Base-by-base conservation (phyloP, 2,797 vertebrate genomes). In the Microhierax caerulescens region DNA sequence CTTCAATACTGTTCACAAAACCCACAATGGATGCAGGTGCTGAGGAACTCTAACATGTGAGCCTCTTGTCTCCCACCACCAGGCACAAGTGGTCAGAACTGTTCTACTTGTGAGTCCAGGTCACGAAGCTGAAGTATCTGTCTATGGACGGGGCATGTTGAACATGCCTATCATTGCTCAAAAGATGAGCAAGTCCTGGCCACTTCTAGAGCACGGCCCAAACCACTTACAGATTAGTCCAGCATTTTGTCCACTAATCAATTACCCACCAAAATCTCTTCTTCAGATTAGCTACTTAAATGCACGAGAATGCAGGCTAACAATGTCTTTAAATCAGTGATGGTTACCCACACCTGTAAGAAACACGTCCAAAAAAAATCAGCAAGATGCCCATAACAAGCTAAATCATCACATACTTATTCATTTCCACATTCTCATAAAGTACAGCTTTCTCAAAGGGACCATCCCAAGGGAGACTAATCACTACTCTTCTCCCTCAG, bases 101-200 rank as follows among this genome's bases (percentile, higher is more conserved):
- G 32, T 37, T 37, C 56, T 5, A 8, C 67, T 7, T 23, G 5
- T 0, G 12, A 60, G 36, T 6, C 43, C 70, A 28, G 43, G 36
- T 1, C 0, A 0, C 16, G 16, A 43, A 73, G 32, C 21, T 41
- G 11, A 20, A 47, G 19, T 15, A 48, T 4, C 41, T 15, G 48
- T 5, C 41, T 43, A 21, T 0, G 1, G 17, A 20, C 2, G 6
- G 5, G 16, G 45, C 59, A 45, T 2, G 5, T 14, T 8, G 1
- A 68, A 32, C 28, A 8, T 7, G 4, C 2, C 10, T 32, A 3
- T 1, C 17, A 34, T 1, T 59, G 25, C 39, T 45, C 45, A 36
- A 11, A 68, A 21, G 30, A 36, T 4, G 9, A 68, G 28, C 20
- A 57, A 54, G 37, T 36, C 30, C 78, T 6, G 25, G 48, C 27